Conservation (phyloP, 1,140 invertebrate species). For the Drosophila aff. region DNA sequence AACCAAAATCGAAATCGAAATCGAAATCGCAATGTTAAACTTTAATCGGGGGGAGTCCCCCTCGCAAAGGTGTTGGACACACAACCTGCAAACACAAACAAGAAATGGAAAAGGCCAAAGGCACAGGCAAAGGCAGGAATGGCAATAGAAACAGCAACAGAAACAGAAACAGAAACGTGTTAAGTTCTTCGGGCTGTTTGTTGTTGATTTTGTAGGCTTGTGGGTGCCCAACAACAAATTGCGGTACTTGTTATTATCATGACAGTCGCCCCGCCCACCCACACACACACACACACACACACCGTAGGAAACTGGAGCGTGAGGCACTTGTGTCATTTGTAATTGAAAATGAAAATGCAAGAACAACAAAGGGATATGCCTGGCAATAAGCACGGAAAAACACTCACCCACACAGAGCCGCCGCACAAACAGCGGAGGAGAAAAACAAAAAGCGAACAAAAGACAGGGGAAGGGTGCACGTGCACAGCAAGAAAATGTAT, state of each 20-base stretch:
- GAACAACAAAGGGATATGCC: conserved; percentile 46
- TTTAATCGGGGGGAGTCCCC: background rate
- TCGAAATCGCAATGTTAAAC: conserved; percentile 27
- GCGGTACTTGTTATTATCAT: conserved; percentile 74
- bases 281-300: conserved; percentile 14
- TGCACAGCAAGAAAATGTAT: background rate
- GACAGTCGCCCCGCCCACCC: conserved; percentile 29
- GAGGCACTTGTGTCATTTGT: conserved; percentile 83
- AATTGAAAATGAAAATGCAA: conserved; percentile 83
- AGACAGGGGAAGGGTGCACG: background rate
- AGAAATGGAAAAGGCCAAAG: background rate
- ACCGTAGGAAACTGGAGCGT: conserved; percentile 70
- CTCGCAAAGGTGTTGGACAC: conserved; percentile 30
- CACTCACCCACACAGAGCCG: conserved; percentile 14
- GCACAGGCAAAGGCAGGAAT: background rate
- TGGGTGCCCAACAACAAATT: conserved; percentile 73
- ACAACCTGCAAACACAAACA: conserved; percentile 4
- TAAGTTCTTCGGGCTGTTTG: conserved; percentile 58
- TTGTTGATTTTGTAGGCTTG: conserved; percentile 48
- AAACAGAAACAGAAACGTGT: conserved; percentile 60
- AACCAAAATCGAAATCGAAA: conserved; percentile 16
- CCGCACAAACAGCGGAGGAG: conserved; percentile 11
- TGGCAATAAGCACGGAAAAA: conserved; percentile 39
- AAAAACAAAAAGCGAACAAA: conserved; percentile 34
- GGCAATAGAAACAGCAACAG: conserved; percentile 31